Evolutionary conservation across 2,888 invertebrate species (phyloP), one percentile per base, ranked within the genome.

Genomic region (Caenorhabditis sulstoni): DNA sequence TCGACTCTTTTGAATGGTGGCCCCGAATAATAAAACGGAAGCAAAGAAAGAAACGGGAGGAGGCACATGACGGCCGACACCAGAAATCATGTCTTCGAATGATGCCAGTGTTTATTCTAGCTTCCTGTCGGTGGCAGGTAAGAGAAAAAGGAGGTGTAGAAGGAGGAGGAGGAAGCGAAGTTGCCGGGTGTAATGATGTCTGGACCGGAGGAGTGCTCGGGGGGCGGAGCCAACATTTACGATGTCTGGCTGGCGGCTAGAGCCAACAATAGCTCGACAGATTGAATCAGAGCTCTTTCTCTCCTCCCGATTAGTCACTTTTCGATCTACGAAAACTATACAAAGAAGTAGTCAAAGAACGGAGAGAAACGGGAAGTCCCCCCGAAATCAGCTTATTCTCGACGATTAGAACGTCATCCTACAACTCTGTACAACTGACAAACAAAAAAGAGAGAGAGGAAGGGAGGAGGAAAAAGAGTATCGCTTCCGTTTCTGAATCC

Each of bases 31-130:
- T 29, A 59, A 59, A 14, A n/a, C 12, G 41, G 39, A 57, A 39
- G 44, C 23, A 11, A 47, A 62, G 22, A 59, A 16, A 14, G 8
- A 55, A 55, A 37, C 20, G 55, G 37, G 18, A 20, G 55, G 37
- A 39, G 57, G 57, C 57, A 41, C 57, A 57, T 57, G 57, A 57
- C 57, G 41, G 53, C 14, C 53, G 57, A 41, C 71, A 71, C 62
- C 71, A 71, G 44, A 73, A 64, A 64, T 64, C 73, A 64, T 18
- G 71, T 55, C 61, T 53, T 37, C 44, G 55, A 49, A 57, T 62
- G 71, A 57, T 57, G 73, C 29, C 64, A 71, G 64, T 71, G 71
- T 71, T 71, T 73, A 50, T 64, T 73, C 44, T 73, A 57, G 73
- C 58, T 73, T 52, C 55, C 23, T 41, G 22, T n/a, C 16, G 20